Percentiles rank a stretch among this genome's conserved stretches.
Evolutionary conservation across 2,797 vertebrate species (phyloP).

Genomic region (Botia kubotai): DNA sequence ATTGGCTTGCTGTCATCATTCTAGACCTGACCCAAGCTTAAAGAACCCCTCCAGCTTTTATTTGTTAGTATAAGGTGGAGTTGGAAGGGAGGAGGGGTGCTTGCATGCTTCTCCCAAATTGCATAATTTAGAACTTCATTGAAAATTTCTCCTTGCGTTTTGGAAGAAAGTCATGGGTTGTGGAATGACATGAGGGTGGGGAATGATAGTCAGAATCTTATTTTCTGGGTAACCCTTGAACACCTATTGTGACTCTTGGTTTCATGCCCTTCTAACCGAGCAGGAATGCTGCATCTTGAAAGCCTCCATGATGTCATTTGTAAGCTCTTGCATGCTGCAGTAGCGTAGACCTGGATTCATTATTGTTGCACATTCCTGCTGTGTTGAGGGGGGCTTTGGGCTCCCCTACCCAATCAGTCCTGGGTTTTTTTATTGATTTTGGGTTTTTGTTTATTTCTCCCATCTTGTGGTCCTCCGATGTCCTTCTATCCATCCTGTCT

Average conservation of each 20-base stretch:
- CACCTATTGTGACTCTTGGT: conserved; percentile 31
- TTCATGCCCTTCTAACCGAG: conserved; percentile 67
- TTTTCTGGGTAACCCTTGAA: conserved; percentile 28
- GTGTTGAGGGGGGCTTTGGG: conserved; percentile 75
- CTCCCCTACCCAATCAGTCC: conserved; percentile 63
- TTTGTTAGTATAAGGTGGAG: no score
- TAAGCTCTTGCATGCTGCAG: conserved; percentile 7
- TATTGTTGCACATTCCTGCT: conserved; percentile 69
- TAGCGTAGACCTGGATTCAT: conserved; percentile 11
- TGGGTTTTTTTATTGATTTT: conserved; percentile 67
- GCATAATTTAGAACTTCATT: no score
- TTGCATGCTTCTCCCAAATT: no score
- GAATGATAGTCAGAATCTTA: no score
- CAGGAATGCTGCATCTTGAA: conserved; percentile 66
- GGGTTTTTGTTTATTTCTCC: conserved; percentile 53
- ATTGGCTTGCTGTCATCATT: no score
- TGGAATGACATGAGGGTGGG: neutral
- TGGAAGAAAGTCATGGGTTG: neutral
- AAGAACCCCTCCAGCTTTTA: no score
- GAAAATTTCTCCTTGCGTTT: no score
- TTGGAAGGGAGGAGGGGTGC: no score
- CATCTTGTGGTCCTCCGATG: conserved; percentile 50
- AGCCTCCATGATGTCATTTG: neutral
- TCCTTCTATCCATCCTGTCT: conserved; percentile 51
- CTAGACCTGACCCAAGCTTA: no score